Conservation (phyloP, 2,888 invertebrate genomes). For the Clunio marinus region DNA sequence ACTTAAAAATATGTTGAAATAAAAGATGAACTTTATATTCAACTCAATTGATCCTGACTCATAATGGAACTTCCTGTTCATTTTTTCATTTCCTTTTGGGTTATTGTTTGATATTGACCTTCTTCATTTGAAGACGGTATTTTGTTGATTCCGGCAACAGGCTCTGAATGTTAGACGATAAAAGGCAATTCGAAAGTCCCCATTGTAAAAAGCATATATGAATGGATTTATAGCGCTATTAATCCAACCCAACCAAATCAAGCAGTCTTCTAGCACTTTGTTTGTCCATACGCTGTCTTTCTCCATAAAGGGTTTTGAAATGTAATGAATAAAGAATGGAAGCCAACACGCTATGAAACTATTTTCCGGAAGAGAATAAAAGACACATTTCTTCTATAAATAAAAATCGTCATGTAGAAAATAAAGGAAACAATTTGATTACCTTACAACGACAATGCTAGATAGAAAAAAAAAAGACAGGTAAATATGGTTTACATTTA, state of each 20-base stretch:
- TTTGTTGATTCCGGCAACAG: constrained; percentile 44
- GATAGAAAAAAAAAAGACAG: background rate
- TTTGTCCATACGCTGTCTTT: constrained; percentile 54
- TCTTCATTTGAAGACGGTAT: constrained; percentile 26
- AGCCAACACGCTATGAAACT: constrained; percentile 57
- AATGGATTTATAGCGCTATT: constrained; percentile 88
- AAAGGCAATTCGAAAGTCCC: constrained; percentile 80
- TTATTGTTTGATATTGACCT: background rate
- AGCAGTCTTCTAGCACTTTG: constrained; percentile 63
- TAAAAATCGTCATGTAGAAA: background rate
- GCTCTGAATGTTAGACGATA: constrained; percentile 66
- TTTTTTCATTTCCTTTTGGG: background rate
- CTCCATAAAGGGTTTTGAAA: constrained; percentile 73
- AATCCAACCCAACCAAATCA: constrained; percentile 87
- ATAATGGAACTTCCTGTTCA: background rate
- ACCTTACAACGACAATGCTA: constrained; percentile 65
- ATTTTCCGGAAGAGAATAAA: constrained; percentile 47
- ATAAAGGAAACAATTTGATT: background rate
- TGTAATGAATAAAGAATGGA: constrained; percentile 79
- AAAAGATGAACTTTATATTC: too few species aligned
- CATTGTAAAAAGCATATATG: constrained; percentile 85
- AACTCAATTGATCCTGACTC: too few species aligned
- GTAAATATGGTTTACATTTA: too few species aligned
- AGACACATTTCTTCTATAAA: too few species aligned
- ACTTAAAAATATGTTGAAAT: too few species aligned